Evolutionary conservation across 2,888 invertebrate species (phyloP).

Genomic region (Campoplex nolae): DNA sequence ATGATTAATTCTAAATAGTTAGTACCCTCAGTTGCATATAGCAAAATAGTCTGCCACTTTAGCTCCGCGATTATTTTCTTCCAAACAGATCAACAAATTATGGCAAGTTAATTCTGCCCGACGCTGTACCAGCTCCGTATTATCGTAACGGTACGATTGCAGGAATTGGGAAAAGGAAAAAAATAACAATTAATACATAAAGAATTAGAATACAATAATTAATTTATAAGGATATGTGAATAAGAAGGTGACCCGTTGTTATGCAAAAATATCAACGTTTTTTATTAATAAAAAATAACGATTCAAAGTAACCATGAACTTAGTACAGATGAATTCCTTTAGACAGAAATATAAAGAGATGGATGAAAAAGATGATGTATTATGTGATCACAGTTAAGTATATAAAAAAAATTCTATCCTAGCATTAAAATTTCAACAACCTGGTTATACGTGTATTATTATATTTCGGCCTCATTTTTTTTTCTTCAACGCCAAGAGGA

Average conservation of each 20-base stretch:
- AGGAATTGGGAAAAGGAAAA: constrained; percentile 11
- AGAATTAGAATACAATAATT: background rate
- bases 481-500: background rate
- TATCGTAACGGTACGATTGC: constrained; percentile 1
- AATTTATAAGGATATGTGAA: constrained; percentile 49
- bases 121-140: constrained; percentile 17
- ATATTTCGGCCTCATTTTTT: constrained; percentile 3
- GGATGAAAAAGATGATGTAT: constrained; percentile 71
- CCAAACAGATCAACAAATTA: background rate
- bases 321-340: constrained; percentile 77
- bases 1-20: background rate
- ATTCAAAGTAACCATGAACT: constrained; percentile 80
- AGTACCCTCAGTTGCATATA: background rate
- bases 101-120: constrained; percentile 11
- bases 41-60: background rate
- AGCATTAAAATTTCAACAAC: constrained; percentile 55
- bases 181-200: background rate
- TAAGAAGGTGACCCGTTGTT: constrained; percentile 62
- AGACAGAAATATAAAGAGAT: constrained; percentile 9
- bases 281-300: constrained; percentile 83
- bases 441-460: background rate
- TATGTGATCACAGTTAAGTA: constrained; percentile 78
- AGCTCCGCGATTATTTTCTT: constrained; percentile 5
- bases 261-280: constrained; percentile 82
- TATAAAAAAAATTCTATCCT: constrained; percentile 71